Percentiles rank a stretch among this genome's conserved stretches.
Conservation (phyloP, 2,113 vertebrate species). For the Nanorana parkeri region DNA sequence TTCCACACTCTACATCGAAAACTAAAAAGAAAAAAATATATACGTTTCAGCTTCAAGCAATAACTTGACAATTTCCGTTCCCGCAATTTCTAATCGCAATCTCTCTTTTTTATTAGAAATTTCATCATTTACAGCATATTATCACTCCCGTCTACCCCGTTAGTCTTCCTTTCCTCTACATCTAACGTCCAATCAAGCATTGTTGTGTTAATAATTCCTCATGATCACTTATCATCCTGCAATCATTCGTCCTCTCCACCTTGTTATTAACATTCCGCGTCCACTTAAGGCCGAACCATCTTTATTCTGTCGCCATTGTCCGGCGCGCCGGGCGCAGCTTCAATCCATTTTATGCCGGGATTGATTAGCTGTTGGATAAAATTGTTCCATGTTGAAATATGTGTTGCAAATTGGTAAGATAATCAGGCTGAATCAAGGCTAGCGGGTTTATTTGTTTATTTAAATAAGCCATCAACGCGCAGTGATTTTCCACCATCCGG, state of each 20-base stretch:
- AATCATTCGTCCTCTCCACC: conserved; percentile 11
- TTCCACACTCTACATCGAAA: no score
- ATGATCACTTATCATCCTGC: background rate
- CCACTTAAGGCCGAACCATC: background rate
- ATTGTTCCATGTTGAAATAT: conserved; percentile 34
- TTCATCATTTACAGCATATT: background rate
- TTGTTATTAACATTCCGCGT: background rate
- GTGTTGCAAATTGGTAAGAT: conserved; percentile 36
- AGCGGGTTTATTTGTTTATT: background rate
- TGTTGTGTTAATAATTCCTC: conserved; percentile 10
- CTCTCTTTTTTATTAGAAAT: background rate
- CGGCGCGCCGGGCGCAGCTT: background rate
- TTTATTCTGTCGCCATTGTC: background rate
- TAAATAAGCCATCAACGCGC: conserved; percentile 16
- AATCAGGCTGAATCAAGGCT: conserved; percentile 34
- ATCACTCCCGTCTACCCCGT: background rate
- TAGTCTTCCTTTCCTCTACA: background rate
- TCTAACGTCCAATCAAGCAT: background rate
- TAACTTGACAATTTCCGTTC: background rate
- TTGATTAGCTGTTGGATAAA: conserved; percentile 42
- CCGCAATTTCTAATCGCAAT: background rate
- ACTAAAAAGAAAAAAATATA: no score
- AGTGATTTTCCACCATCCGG: background rate
- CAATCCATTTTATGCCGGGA: conserved; percentile 21
- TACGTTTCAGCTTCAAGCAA: background rate